Conservation (phyloP, 2,888 invertebrate genomes). For the Nebria brevicollis region DNA sequence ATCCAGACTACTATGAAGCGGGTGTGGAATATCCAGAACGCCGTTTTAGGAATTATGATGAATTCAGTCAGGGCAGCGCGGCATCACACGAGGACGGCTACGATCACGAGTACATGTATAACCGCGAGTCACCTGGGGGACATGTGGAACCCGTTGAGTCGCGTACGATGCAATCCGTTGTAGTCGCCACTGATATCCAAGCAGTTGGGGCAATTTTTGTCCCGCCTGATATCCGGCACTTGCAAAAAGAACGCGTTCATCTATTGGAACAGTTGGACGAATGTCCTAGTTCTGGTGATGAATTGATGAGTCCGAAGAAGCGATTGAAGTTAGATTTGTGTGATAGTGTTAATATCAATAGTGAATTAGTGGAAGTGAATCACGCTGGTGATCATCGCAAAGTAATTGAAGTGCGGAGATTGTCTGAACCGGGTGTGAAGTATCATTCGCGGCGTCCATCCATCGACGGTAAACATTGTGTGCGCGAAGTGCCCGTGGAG, state of each 20-base stretch:
- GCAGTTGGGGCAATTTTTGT: constrained; percentile 58
- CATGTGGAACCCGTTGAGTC: constrained; percentile 60
- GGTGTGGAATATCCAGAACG: constrained; percentile 65
- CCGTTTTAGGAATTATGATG: constrained; percentile 74
- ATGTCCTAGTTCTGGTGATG: constrained; percentile 77
- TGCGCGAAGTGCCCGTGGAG: constrained; percentile 52
- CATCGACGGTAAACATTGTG: constrained; percentile 62
- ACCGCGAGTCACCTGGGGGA: constrained; percentile 62
- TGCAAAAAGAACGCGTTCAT: constrained; percentile 77
- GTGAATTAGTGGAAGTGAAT: constrained; percentile 47
- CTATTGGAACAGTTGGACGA: constrained; percentile 77
- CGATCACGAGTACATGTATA: constrained; percentile 63
- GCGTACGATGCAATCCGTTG: constrained; percentile 65
- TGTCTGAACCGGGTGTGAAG: constrained; percentile 64
- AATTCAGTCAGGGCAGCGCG: constrained; percentile 77
- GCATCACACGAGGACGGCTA: constrained; percentile 73
- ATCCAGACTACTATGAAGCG: constrained; percentile 66
- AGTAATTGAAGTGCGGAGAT: constrained; percentile 66
- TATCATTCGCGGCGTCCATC: constrained; percentile 66
- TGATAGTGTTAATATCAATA: constrained; percentile 55
- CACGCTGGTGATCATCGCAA: constrained; percentile 60
- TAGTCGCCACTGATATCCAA: constrained; percentile 65
- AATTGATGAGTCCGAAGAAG: constrained; percentile 73
- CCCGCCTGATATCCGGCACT: constrained; percentile 72
- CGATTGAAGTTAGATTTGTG: constrained; percentile 70